Percentiles rank a stretch among this genome's conserved stretches.
Evolutionary conservation across 1,140 invertebrate genomes (phyloP).

Genomic region (Temnothorax curvispinosus): DNA sequence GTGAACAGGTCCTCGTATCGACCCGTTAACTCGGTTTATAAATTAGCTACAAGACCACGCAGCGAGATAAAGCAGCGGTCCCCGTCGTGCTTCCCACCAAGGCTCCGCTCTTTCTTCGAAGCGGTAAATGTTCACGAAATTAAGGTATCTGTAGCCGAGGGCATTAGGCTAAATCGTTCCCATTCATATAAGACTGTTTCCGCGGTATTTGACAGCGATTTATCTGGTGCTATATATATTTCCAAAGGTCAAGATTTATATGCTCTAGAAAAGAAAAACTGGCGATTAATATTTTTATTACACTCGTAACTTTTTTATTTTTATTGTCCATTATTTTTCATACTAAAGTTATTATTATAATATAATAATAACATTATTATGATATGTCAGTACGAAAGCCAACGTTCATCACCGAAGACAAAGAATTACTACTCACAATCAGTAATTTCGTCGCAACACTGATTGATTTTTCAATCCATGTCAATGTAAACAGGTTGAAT

Average conservation of each 20-base stretch:
- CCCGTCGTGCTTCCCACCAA: conserved; percentile 50
- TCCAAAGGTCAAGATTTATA: conserved; percentile 1
- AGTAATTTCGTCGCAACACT: not conserved
- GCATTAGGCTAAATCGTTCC: conserved; percentile 71
- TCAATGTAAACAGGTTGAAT: not conserved
- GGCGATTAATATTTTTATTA: not conserved
- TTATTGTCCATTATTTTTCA: not conserved
- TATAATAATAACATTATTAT: not conserved
- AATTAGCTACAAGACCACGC: conserved; percentile 80
- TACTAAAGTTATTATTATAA: not conserved
- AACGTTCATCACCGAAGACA: not conserved
- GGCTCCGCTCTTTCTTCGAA: conserved; percentile 64
- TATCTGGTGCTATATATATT: conserved; percentile 27
- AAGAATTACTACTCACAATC: not conserved
- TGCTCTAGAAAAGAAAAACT: not conserved
- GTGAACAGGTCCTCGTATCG: conserved; percentile 79
- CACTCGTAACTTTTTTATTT: not conserved
- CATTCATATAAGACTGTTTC: conserved; percentile 68
- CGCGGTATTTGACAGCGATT: conserved; percentile 33
- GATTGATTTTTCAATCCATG: conserved; percentile 4
- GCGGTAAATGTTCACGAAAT: conserved; percentile 76
- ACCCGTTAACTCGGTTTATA: conserved; percentile 78
- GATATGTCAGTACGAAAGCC: not conserved
- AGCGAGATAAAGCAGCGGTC: conserved; percentile 73
- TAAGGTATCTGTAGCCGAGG: conserved; percentile 74